Evolutionary conservation across 2,797 vertebrate genomes (phyloP), one percentile per base, ranked within the genome.

Genomic region (Muscicapa striata): DNA sequence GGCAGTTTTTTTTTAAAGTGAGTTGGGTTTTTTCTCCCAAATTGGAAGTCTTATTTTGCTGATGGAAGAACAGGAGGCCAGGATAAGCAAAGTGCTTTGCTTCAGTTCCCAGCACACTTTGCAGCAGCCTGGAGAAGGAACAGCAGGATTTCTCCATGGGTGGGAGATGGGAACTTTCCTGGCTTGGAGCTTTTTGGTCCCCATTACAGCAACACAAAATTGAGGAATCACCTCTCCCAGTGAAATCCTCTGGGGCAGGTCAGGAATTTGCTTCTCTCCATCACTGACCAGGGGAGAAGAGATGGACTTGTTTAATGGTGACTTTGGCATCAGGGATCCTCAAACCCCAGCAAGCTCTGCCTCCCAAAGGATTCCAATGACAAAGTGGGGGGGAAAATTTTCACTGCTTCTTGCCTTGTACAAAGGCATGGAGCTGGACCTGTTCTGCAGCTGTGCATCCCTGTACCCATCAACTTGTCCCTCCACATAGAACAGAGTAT

Each of bases 251-350:
- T 22, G 34, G 54, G 32, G 34, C 13, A 41, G 19, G 13, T 13
- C 0, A 3, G 54, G 36, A 74, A 43, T 51, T 75, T 63, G 15
- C 30, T 70, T 63, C 21, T 74, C 24, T 59, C 45, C 40, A 13
- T 62, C 55, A 32, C 10, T 15, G 12, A 5, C 22, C 29, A 30
- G 29, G 15, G 27, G 4, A 74, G 36, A 38, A 46, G 9, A 17
- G 36, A 6, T 43, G 52, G 45, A 18, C 4, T 49, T 30, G 15
- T 11, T 57, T 1, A 21, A 29, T 0, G 1, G 21, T 3, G 4
- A 30, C n/a, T 38, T 29, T 7, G 15, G 10, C 40, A 34, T 18
- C 14, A 24, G 55, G 19, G 8, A 26, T 54, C 30, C 20, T 43
- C n/a, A 7, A 88, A 59, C 10, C 17, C 38, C 52, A 51, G 27